These are phyloP conservation scores for Vanessa cardui DNA, from an alignment of 2,888 invertebrate genomes.

Conservation along the genomic window DNA sequence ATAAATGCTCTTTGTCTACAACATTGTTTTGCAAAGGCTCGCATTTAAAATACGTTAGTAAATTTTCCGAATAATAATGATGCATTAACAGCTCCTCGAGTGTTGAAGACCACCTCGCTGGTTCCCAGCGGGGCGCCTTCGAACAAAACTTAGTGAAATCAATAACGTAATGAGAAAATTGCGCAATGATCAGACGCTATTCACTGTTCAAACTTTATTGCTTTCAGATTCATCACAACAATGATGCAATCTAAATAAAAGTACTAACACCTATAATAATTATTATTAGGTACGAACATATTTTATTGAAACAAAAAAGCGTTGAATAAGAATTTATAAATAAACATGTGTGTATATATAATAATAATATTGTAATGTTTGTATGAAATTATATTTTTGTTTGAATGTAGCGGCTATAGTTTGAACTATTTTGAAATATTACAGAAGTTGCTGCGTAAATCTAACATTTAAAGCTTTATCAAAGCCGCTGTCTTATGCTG, in stretches of 20 bases:
- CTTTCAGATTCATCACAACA: constrained; percentile 51
- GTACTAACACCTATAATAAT: constrained; percentile 18
- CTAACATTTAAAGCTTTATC: constrained; percentile 28
- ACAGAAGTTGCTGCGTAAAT: constrained; percentile 4
- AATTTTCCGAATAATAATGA: constrained; percentile 47
- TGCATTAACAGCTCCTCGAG: constrained; percentile 43
- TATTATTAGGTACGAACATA: not conserved
- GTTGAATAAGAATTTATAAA: not conserved
- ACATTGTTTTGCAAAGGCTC: constrained; percentile 45
- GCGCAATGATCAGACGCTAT: constrained; percentile 63
- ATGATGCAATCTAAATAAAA: constrained; percentile 43
- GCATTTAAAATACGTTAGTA: constrained; percentile 41
- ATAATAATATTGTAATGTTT: too few species aligned
- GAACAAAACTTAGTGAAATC: constrained; percentile 74
- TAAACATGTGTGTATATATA: too few species aligned
- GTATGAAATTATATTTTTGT: not conserved
- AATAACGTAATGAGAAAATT: constrained; percentile 79
- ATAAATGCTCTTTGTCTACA: constrained; percentile 49
- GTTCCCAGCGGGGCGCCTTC: constrained; percentile 64
- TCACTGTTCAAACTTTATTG: constrained; percentile 52
- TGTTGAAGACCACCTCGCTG: constrained; percentile 50
- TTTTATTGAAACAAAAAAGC: not conserved
- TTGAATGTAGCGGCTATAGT: not conserved
- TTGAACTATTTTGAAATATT: constrained; percentile 6
- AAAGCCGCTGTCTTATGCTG: constrained; percentile 18